Evolutionary conservation across 2,888 invertebrate species (phyloP).

Genomic region (Asteroscopus sphinx): DNA sequence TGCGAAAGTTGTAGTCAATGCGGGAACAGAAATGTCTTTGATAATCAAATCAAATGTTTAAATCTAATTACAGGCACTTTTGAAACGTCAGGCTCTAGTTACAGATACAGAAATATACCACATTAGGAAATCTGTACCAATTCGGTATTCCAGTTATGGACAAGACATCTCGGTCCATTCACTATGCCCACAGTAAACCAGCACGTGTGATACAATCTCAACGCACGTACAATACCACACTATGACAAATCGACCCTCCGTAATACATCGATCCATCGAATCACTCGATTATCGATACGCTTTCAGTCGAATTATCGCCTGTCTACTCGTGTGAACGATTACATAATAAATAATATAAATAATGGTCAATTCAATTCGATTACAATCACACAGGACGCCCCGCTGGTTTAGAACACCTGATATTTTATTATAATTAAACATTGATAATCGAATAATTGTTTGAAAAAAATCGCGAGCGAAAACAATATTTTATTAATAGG

Average conservation of each 20-base stretch:
- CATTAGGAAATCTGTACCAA: slow-evolving; percentile 5
- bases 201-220: slow-evolving; percentile 41
- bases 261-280: slow-evolving; percentile 63
- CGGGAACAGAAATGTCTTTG: no score
- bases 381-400: slow-evolving; percentile 65
- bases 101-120: slow-evolving; percentile 4
- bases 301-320: slow-evolving; percentile 63
- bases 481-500: slow-evolving; percentile 58
- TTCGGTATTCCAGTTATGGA: slow-evolving; percentile 27
- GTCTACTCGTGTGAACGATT: slow-evolving; percentile 59
- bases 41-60: no score
- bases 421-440: slow-evolving; percentile 54
- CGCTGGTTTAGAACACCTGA: slow-evolving; percentile 59
- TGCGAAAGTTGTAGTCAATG: no score
- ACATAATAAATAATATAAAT: slow-evolving; percentile 65
- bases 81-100: slow-evolving; percentile 2
- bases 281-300: slow-evolving; percentile 58
- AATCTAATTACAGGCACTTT: not conserved
- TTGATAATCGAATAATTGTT: slow-evolving; percentile 53
- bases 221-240: slow-evolving; percentile 53
- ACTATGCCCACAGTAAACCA: slow-evolving; percentile 28
- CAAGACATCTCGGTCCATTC: slow-evolving; percentile 14
- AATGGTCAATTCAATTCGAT: slow-evolving; percentile 66
- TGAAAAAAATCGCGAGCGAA: slow-evolving; percentile 54
- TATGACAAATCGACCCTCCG: slow-evolving; percentile 71